Evolutionary conservation across 2,888 invertebrate species (phyloP).

Genomic region (Drosophila meridionalis): DNA sequence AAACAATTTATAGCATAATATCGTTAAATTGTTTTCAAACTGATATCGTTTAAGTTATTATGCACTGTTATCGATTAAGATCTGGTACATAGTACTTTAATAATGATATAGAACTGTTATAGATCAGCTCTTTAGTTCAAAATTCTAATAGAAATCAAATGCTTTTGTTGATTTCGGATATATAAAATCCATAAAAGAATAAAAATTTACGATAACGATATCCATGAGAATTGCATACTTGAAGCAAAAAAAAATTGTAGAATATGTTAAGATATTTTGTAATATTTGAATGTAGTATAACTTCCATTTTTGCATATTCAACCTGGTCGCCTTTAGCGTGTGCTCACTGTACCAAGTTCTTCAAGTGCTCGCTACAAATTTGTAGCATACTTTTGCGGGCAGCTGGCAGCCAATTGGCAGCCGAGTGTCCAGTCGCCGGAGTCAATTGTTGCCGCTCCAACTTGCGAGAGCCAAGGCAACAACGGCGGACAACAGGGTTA

Average conservation of each 20-base stretch:
- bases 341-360: constrained; percentile 20
- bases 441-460: constrained; percentile 43
- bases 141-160: neutral
- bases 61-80: too few species aligned
- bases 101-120: too few species aligned
- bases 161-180: neutral
- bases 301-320: neutral
- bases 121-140: too few species aligned
- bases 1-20: too few species aligned
- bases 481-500: neutral
- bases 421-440: constrained; percentile 28
- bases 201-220: neutral
- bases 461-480: constrained; percentile 38
- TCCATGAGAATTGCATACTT: neutral
- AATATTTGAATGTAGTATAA: neutral
- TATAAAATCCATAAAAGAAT: neutral
- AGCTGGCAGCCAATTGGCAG: constrained; percentile 55
- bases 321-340: neutral
- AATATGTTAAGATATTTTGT: neutral
- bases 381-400: constrained; percentile 70
- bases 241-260: too few species aligned
- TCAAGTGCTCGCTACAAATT: constrained; percentile 48
- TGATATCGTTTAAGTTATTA: too few species aligned
- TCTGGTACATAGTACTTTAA: too few species aligned
- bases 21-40: too few species aligned